Conservation (phyloP, 2,113 vertebrate species). For the Motacilla alba region DNA sequence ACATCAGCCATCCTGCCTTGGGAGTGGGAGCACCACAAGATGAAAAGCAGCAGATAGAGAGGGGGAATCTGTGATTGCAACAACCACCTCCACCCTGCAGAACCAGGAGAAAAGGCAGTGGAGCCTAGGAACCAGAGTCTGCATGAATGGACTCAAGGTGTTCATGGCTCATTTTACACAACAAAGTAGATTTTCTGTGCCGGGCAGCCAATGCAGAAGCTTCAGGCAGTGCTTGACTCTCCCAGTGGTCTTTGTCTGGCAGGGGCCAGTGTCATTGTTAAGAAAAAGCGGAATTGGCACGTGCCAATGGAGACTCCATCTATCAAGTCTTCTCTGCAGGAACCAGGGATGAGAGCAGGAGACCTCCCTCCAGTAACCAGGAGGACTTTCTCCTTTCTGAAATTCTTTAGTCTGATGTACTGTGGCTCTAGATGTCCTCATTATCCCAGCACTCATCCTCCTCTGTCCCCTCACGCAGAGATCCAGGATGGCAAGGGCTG, state of each 20-base stretch:
- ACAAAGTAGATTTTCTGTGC: rapidly evolving
- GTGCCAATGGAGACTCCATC: neutral
- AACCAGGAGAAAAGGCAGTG: neutral
- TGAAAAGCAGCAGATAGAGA: neutral
- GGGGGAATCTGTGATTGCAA: neutral
- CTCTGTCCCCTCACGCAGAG: neutral
- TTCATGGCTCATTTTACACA: neutral
- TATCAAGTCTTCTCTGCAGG: neutral
- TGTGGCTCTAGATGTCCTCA: neutral
- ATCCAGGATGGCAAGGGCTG: rapidly evolving
- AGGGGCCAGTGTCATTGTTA: neutral
- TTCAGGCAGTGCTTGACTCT: neutral
- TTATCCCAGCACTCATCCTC: neutral
- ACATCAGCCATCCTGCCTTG: neutral
- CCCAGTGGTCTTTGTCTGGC: neutral
- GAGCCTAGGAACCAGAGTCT: neutral
- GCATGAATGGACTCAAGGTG: neutral
- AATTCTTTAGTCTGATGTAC: neutral
- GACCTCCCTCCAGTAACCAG: neutral
- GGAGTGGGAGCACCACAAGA: neutral
- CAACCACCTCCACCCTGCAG: neutral
- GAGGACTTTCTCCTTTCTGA: neutral
- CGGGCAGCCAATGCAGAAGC: neutral
- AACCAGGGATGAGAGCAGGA: neutral
- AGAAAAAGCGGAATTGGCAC: neutral